These are phyloP conservation scores for Elephas maximus DNA, from an alignment of 2,113 vertebrate species.

Conservation along the genomic window DNA sequence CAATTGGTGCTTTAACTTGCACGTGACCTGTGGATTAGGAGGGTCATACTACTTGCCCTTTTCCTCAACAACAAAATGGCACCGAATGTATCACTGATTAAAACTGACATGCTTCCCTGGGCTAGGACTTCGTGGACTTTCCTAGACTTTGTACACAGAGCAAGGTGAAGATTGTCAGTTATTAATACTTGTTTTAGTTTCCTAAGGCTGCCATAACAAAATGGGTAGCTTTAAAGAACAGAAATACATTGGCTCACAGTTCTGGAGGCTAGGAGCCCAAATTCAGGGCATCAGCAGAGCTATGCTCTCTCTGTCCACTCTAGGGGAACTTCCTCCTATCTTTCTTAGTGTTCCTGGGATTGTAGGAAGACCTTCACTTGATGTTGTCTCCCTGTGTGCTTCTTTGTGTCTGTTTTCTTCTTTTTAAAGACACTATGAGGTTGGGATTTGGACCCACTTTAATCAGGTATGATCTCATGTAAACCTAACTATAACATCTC, in stretches of 20 bases:
- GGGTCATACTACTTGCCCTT: not conserved
- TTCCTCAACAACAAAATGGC: conserved; percentile 19
- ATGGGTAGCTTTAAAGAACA: not conserved
- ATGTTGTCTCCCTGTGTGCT: not conserved
- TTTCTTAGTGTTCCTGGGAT: not conserved
- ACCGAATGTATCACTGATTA: not conserved
- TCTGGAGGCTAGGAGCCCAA: not conserved
- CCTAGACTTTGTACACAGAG: conserved; percentile 29
- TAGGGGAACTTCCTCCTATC: not conserved
- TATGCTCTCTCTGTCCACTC: not conserved
- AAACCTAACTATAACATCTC: not conserved
- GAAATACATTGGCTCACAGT: not conserved
- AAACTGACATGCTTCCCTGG: conserved; percentile 9
- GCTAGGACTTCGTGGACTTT: not conserved
- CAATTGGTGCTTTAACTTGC: conserved; percentile 9
- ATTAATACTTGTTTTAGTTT: not conserved
- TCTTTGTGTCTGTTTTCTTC: not conserved
- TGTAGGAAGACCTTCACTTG: not conserved
- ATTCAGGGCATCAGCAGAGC: not conserved
- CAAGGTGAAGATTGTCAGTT: not conserved
- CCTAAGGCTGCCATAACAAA: not conserved
- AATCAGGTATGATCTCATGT: not conserved
- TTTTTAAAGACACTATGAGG: not conserved
- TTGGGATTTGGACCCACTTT: not conserved
- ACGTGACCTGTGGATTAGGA: not conserved